A percentile compares a stretch with the other conserved stretches of the same genome.
Evolutionary conservation across 2,797 vertebrate species (phyloP).

Genomic region (Hypotaenidia okinawae): DNA sequence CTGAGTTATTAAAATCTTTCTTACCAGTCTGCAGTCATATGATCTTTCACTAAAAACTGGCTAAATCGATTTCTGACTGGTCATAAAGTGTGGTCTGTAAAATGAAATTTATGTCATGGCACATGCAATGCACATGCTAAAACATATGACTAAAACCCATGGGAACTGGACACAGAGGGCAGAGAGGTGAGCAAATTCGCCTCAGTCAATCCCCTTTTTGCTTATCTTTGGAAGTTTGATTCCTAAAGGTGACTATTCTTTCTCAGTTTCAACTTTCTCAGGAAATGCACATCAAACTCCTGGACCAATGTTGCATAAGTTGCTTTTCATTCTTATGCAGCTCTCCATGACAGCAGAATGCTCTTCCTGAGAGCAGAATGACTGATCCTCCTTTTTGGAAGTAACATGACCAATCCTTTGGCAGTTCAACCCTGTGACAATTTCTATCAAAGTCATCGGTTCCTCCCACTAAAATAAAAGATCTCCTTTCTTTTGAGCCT

Average conservation of each 20-base stretch:
- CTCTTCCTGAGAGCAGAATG: not conserved
- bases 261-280: not conserved
- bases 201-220: not conserved
- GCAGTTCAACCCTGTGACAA: not conserved
- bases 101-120: too few relatives aligned
- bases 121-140: fast-evolving
- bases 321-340: not conserved
- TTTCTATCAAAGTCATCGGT: not conserved
- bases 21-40: not conserved
- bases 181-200: not conserved
- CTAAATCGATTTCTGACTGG: not conserved
- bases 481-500: not conserved
- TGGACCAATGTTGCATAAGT: not conserved
- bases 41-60: not conserved
- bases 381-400: not conserved
- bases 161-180: not conserved
- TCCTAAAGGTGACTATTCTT: not conserved
- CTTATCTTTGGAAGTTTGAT: not conserved
- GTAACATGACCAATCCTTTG: not conserved
- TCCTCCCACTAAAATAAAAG: not conserved
- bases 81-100: too few relatives aligned
- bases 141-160: not conserved
- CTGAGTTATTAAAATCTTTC: not conserved
- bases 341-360: not conserved
- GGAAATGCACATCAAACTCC: not conserved